Evolutionary conservation across 2,113 vertebrate species (phyloP).

Genomic region (Lagopus muta): DNA sequence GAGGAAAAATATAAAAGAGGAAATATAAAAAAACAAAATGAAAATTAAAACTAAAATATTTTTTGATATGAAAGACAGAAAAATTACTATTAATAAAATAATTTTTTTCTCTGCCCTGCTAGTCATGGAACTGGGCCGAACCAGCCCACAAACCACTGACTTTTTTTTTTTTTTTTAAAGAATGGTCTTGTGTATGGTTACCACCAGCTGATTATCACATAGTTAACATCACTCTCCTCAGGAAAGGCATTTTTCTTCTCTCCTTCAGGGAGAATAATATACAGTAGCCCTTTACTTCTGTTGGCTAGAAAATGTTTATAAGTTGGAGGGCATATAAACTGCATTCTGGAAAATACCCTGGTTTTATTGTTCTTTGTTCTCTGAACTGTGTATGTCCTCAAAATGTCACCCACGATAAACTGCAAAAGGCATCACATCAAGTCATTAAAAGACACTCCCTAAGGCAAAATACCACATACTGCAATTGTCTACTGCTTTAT

Average conservation of each 20-base stretch:
- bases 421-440: constrained; percentile 79
- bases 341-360: constrained; percentile 58
- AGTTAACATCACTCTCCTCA: constrained; percentile 29
- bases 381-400: constrained; percentile 77
- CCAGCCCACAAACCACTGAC: too few species aligned
- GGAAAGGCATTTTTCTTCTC: background rate
- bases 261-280: constrained; percentile 29
- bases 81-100: background rate
- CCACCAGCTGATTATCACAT: background rate
- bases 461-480: constrained; percentile 69
- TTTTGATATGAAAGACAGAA: background rate
- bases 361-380: constrained; percentile 77
- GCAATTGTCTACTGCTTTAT: constrained; percentile 57
- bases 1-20: background rate
- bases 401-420: constrained; percentile 86
- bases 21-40: background rate
- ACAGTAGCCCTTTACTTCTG: constrained; percentile 21
- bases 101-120: background rate
- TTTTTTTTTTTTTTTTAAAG: too few species aligned
- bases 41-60: background rate
- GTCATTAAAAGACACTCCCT: constrained; percentile 81
- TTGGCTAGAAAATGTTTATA: constrained; percentile 30
- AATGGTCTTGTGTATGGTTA: background rate
- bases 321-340: constrained; percentile 54
- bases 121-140: too few species aligned